Conservation (phyloP, 1,140 invertebrate genomes). For the Formica selysi region DNA sequence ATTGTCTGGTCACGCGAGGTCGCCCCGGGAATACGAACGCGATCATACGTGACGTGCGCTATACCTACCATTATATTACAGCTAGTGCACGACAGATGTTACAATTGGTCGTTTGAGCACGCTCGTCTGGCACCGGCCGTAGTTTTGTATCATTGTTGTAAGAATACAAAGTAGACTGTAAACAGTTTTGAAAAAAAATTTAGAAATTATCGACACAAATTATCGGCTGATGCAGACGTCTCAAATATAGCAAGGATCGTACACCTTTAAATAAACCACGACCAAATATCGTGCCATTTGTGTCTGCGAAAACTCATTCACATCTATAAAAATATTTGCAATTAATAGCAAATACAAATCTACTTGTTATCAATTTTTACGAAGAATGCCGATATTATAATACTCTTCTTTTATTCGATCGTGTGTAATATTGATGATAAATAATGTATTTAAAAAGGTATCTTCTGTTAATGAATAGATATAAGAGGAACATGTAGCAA, state of each 20-base stretch:
- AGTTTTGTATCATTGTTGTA: constrained; percentile 64
- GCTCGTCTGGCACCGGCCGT: constrained; percentile 50
- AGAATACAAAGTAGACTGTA: constrained; percentile 36
- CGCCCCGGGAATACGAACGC: constrained; percentile 72
- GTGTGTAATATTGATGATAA: background rate
- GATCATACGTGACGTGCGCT: constrained; percentile 75
- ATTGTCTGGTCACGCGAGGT: constrained; percentile 77
- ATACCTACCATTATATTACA: constrained; percentile 71
- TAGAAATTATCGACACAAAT: constrained; percentile 29
- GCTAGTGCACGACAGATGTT: constrained; percentile 72
- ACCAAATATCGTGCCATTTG: background rate
- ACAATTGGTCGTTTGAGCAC: constrained; percentile 65
- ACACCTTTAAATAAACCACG: background rate
- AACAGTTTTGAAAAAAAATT: constrained; percentile 35
- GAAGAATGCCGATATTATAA: too few relatives aligned
- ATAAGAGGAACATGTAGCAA: background rate
- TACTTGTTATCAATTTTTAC: background rate
- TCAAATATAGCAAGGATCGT: background rate
- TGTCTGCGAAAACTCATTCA: background rate
- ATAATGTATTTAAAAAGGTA: background rate
- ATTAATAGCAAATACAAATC: constrained; percentile 4
- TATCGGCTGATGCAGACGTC: constrained; percentile 16
- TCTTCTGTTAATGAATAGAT: constrained; percentile 34
- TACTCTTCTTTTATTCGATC: background rate
- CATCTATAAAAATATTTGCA: background rate